A percentile compares a stretch with the other conserved stretches of the same genome.
phyloP scores from a whole-genome alignment of 2,113 vertebrate species.

The Rhea pennata region DNA sequence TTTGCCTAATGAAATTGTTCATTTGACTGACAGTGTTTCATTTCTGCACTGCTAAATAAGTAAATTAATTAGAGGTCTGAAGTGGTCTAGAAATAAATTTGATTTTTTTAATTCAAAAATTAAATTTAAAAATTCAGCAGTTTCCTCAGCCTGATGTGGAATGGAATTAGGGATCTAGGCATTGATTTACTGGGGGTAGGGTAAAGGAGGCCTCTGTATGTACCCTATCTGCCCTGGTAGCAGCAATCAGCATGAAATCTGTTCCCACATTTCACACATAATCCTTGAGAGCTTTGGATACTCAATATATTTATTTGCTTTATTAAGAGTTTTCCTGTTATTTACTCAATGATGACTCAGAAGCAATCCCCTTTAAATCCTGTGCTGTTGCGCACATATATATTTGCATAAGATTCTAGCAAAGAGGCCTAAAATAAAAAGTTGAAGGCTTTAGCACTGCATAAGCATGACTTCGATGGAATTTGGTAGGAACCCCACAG shows the following conservation, averaged over 20 bases:
- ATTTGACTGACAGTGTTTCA: not conserved
- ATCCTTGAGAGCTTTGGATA: not conserved
- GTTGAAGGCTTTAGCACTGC: not conserved
- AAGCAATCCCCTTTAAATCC: not conserved
- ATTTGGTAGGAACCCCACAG: not conserved
- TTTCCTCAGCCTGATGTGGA: not conserved
- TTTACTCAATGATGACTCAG: not conserved
- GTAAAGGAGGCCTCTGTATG: not conserved
- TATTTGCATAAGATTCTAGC: not conserved
- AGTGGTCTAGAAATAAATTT: not conserved
- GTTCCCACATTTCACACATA: not conserved
- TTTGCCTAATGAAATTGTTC: not conserved
- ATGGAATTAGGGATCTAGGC: not conserved
- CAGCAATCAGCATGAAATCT: not conserved
- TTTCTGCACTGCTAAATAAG: not conserved
- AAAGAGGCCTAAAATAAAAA: not conserved
- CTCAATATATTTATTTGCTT: not conserved
- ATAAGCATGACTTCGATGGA: not conserved
- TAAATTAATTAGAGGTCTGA: not conserved
- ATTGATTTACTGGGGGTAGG: fast-evolving
- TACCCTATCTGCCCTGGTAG: not conserved
- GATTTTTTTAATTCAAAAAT: not conserved
- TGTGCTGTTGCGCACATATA: not conserved
- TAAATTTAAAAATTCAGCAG: not conserved
- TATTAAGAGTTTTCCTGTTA: not conserved